Conservation (phyloP, 2,113 vertebrate species). For the Desmodus rotundus region DNA sequence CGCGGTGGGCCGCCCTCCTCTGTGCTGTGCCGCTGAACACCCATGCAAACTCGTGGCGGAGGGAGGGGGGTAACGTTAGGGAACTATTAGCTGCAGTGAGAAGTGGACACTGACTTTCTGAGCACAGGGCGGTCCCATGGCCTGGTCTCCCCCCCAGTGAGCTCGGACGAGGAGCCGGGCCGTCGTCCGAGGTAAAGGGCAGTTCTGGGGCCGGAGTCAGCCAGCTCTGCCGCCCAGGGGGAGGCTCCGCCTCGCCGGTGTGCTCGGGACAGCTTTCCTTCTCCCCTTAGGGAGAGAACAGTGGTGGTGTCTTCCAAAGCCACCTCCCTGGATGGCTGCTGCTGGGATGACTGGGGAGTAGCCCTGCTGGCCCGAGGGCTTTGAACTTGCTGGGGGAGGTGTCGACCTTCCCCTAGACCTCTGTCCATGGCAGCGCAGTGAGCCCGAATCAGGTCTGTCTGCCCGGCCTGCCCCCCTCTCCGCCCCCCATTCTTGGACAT, state of each 20-base stretch:
- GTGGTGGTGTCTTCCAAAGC: fast-evolving
- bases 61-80: slow-evolving; percentile 1
- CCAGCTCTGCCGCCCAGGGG: fast-evolving
- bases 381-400: background rate
- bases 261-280: fast-evolving
- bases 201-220: fast-evolving
- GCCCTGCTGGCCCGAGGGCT: background rate
- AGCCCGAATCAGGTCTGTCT: background rate
- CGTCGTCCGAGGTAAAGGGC: no score
- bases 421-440: fast-evolving
- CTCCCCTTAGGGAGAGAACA: fast-evolving
- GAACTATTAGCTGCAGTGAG: slow-evolving; percentile 44
- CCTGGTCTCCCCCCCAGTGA: background rate
- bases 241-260: fast-evolving
- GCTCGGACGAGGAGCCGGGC: no score
- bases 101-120: background rate
- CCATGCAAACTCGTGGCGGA: slow-evolving; percentile 45
- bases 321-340: background rate
- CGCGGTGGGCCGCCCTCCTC: background rate
- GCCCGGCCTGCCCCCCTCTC: fast-evolving
- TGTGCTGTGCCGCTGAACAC: slow-evolving; percentile 13
- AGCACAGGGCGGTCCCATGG: background rate
- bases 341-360: fast-evolving
- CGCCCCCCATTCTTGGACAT: background rate
- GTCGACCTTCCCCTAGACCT: background rate